A percentile compares a stretch with the other conserved stretches of the same genome.
Conservation (phyloP, 2,113 vertebrate species). For the Manacus vitellinus region DNA sequence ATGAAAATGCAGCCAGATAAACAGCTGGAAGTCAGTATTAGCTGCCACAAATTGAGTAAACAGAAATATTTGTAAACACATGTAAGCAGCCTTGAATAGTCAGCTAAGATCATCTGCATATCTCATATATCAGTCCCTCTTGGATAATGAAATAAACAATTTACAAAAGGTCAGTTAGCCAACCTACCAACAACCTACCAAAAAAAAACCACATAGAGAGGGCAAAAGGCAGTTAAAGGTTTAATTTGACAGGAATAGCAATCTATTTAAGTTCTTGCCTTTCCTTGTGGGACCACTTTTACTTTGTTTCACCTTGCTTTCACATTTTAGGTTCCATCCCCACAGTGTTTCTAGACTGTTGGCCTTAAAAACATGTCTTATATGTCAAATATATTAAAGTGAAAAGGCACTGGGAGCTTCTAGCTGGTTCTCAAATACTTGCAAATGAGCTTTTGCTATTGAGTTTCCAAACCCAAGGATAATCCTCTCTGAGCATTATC, state of each 20-base stretch:
- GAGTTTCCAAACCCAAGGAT: neutral
- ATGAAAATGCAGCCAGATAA: neutral
- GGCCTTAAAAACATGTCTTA: neutral
- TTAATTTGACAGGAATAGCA: neutral
- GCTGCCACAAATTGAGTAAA: neutral
- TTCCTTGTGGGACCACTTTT: neutral
- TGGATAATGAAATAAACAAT: neutral
- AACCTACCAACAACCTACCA: neutral
- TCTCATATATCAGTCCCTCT: neutral
- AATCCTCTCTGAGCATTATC: neutral
- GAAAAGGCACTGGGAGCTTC: neutral
- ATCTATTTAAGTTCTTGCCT: neutral
- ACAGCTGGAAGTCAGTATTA: conserved; percentile 21
- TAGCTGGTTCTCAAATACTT: neutral
- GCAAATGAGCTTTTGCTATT: neutral
- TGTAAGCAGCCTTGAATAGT: neutral
- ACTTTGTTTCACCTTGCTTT: neutral
- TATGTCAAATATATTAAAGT: neutral
- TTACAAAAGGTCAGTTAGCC: neutral
- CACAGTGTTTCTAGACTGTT: neutral
- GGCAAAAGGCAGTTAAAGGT: neutral
- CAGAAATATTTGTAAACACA: conserved; percentile 15
- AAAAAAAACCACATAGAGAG: neutral
- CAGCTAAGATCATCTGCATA: neutral
- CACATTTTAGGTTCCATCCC: neutral